Base-by-base conservation (phyloP, 1,140 invertebrate genomes). In the Coptotermes formosanus region DNA sequence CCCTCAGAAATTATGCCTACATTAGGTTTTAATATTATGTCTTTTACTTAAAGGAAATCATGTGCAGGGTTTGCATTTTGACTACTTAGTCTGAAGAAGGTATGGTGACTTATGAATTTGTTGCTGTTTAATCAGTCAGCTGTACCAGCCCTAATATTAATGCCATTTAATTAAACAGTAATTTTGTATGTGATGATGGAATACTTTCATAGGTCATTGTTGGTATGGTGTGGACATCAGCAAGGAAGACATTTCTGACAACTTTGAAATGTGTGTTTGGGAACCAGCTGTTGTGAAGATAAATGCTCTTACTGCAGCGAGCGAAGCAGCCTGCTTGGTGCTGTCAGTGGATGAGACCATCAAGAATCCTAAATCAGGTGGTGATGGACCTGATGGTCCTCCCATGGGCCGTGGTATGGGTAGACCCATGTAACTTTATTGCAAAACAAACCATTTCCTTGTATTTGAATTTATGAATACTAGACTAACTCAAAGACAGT, bases 301-400 rank as follows among this genome's bases (percentile, higher is more conserved):
- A 52, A 99, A 99, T 91, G 98, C 99, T 2, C 92, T 99, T 69
- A 98, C 96, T 23, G 98, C 99, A 59, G 99, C 99, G 7, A 95
- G 96, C 82, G 99, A 99, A 92, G 99, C 99, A 8, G 96, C 98
- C 43, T 98, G 97, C 91, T 93, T 99, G 55, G 97, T 99, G 89
- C 92, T 99, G 0, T 99, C 98, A 0, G 97, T 99, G 3, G 99
- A 99, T 90, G 98, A 99, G 91, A 99, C 98, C 0, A 98, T 99
- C 88, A 98, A 98, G 91, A 98, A 96, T 90, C 96, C 97, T 9
- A 96, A 95, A 89, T 94, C 95, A 69, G 93, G 92, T 38, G 92
- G 91, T 64, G 92, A 91, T 23, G 87, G 82, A 25, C 89, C 88
- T 14, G 88, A 88, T 83, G 88, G 88, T 83, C 82, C 64, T 59